Evolutionary conservation across 2,797 vertebrate species (phyloP).

Genomic region (Pseudochirops cupreus): DNA sequence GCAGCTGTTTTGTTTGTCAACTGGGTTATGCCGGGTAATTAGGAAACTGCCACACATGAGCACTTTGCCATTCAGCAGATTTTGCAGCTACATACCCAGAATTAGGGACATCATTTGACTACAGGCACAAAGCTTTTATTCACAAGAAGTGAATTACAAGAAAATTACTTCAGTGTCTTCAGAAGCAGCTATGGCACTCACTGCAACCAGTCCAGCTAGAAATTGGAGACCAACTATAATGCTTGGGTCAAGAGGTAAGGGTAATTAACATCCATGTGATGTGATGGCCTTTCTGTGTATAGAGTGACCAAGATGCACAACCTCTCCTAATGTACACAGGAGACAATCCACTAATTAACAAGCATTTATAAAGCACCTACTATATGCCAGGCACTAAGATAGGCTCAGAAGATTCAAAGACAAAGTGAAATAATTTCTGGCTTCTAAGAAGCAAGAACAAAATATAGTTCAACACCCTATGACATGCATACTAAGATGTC

Average conservation of each 20-base stretch:
- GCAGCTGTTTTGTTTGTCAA: neutral
- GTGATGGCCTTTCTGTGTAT: accelerated
- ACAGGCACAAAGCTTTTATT: neutral
- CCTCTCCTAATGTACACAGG: neutral
- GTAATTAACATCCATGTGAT: neutral
- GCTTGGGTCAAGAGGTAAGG: accelerated
- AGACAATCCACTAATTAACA: neutral
- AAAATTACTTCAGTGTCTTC: neutral
- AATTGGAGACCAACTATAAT: accelerated
- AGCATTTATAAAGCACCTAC: neutral
- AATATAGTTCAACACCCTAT: neutral
- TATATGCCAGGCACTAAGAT: neutral
- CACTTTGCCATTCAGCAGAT: neutral
- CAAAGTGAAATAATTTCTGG: neutral
- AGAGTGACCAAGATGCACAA: neutral
- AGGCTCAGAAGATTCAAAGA: neutral
- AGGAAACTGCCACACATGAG: neutral
- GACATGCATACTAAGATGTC: accelerated
- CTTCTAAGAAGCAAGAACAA: neutral
- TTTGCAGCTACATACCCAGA: neutral
- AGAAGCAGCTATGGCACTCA: neutral
- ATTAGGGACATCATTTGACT: neutral
- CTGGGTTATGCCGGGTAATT: accelerated
- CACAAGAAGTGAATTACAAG: neutral
- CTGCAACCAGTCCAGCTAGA: neutral